Base-by-base conservation (phyloP, 2,888 invertebrate genomes). In the Tiphia femorata region DNA sequence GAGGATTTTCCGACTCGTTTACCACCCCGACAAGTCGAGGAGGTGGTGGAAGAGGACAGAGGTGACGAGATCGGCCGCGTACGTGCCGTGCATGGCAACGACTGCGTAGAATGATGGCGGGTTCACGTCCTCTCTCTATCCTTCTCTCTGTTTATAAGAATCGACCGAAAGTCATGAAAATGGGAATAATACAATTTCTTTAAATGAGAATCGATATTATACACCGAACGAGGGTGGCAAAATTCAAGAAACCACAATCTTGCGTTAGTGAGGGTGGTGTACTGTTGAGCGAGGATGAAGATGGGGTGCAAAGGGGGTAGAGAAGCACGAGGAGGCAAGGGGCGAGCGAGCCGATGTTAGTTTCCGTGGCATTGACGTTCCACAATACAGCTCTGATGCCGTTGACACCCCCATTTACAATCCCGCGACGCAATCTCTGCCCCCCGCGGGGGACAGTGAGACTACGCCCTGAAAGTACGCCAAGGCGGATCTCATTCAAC, bases 321-420 rank as follows among this genome's bases (percentile, higher is more conserved):
- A 48, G 44, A 49, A 41, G 55, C 23, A 17, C 17, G 55, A 53
- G 61, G n/a, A n/a, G 51, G 47, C 49, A 41, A 51, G 42, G 43
- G 58, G 62, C 67, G 59, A 69, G 64, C 74, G 70, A 67, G 65
- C 58, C 64, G 79, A 72, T 76, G 77, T 80, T 78, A 80, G 81
- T 81, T 82, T 82, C 81, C 80, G 80, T 73, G 70, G 77, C 79
- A 82, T 82, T 81, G 81, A 81, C 76, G 77, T 71, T 63, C 67
- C 71, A 82, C 82, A 82, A 82, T 82, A 80, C 78, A 77, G 65
- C 68, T 61, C 66, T 76, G 79, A 82, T 80, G 79, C 72, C 74
- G 73, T 68, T 72, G 76, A 75, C 76, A 76, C 73, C 71, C 72
- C 73, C 70, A 75, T 77, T 78, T 74, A 72, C 76, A 74, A 72